Evolutionary conservation across 2,888 invertebrate species (phyloP).

Genomic region (Gymnocheta viridis): DNA sequence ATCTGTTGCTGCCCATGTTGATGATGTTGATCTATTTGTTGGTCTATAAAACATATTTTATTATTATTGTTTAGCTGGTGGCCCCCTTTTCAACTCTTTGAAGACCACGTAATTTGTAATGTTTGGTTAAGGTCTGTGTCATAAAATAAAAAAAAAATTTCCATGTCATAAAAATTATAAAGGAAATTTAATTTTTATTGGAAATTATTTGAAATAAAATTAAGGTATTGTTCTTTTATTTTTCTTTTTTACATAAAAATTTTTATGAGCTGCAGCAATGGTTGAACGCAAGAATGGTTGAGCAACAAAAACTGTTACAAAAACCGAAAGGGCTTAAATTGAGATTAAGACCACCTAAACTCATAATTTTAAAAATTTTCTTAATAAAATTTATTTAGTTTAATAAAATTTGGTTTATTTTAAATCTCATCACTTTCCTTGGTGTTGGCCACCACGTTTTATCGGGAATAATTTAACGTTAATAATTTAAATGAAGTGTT

Average conservation of each 20-base stretch:
- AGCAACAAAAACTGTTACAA: not conserved
- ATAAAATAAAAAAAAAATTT: conserved; percentile 77
- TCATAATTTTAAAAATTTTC: not conserved
- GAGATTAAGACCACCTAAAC: not conserved
- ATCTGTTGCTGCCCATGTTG: conserved; percentile 1
- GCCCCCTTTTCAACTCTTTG: conserved; percentile 41
- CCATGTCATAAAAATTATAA: conserved; percentile 76
- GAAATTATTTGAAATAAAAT: conserved; percentile 13
- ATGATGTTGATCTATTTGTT: conserved; percentile 42
- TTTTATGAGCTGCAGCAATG: not conserved
- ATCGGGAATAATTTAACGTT: not conserved
- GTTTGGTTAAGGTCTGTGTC: conserved; percentile 72
- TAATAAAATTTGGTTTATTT: not conserved
- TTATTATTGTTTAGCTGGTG: conserved; percentile 28
- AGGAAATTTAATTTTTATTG: conserved; percentile 23
- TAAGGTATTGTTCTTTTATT: not conserved
- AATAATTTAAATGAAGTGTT: conserved; percentile 10
- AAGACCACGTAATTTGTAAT: conserved; percentile 50
- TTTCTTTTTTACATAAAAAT: not conserved
- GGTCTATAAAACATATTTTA: conserved; percentile 36
- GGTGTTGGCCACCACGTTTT: not conserved
- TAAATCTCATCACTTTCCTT: conserved; percentile 1
- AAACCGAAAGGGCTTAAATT: not conserved
- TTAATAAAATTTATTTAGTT: not conserved
- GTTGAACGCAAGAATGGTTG: not conserved